Conservation (phyloP, 2,797 vertebrate species). For the Arrhamphus sclerolepis region DNA sequence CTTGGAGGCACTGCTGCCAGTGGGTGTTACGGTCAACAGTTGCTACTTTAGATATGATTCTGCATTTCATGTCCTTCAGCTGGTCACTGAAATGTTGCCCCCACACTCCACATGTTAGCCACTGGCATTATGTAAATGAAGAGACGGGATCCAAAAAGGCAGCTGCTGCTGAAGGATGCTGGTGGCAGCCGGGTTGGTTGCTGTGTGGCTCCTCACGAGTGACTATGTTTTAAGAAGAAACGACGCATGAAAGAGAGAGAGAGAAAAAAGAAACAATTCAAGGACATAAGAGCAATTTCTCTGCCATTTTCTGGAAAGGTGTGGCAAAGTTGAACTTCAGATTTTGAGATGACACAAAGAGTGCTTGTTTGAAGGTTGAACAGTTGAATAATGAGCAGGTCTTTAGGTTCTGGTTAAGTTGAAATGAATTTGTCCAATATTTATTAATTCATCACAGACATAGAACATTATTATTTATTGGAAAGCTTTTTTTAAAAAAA, state of each 20-base stretch:
- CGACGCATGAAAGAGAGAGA: neutral
- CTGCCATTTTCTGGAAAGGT: neutral
- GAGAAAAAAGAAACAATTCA: slow-evolving; percentile 3
- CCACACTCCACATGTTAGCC: slow-evolving; percentile 38
- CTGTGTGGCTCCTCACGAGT: slow-evolving; percentile 42
- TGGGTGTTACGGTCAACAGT: slow-evolving; percentile 54
- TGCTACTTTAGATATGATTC: slow-evolving; percentile 45
- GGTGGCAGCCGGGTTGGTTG: slow-evolving; percentile 26
- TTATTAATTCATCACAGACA: no score
- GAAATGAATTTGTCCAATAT: neutral
- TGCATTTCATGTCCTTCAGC: slow-evolving; percentile 33
- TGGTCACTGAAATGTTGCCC: slow-evolving; percentile 37
- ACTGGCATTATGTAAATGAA: slow-evolving; percentile 53
- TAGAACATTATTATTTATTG: neutral
- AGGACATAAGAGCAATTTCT: no score
- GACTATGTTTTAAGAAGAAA: slow-evolving; percentile 10
- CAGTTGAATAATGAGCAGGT: neutral
- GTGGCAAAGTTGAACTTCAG: neutral
- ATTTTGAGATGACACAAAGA: neutral
- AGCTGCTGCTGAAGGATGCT: slow-evolving; percentile 47
- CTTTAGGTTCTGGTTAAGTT: neutral
- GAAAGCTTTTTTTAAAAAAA: no score
- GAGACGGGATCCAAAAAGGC: slow-evolving; percentile 40
- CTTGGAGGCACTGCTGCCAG: slow-evolving; percentile 40
- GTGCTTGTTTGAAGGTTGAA: neutral